Evolutionary conservation across 2,888 invertebrate species (phyloP), one percentile per base, ranked within the genome.

Genomic region (Melanotus villosus): DNA sequence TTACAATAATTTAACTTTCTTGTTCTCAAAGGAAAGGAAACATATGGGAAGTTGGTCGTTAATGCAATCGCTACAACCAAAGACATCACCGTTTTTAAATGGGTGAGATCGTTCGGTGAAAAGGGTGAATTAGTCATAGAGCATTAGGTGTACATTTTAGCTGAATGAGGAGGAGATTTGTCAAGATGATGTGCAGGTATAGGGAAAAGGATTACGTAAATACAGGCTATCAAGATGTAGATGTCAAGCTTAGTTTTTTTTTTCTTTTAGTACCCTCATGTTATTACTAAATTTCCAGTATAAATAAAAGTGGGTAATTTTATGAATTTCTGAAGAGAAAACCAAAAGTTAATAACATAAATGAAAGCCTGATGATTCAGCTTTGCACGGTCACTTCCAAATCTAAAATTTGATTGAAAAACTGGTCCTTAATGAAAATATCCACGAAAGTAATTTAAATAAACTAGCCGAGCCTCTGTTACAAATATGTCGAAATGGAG

Each of bases 1-100:
- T 84, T 82, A 83, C 80, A 80, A 82, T 84, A 82, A 83, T 82
- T 81, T 71, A 60, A 47, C 59, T 65, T 71, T 71, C 67, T 68
- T 65, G 57, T 60, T 56, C 34, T 43, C 32, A 65, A 68, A 65
- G 64, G 47, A 67, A 66, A 70, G 68, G 71, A 71, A 73, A 64
- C 73, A 73, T 73, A 80, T 80, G 80, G 80, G 74, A 78, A 74
- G 73, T 75, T 76, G 72, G 62, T 54, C 63, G 68, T 67, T 56
- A 63, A 50, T 21, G 26, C 56, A 43, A 21, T 63, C 50, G 21
- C 21, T 43, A 38, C 54, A 62, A 62, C 65, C 60, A 63, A 66
- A 69, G 65, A 65, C 65, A 60, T 62, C 62, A 62, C 41, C 18
- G 32, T 47, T 64, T 64, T 69, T 69, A 65, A 70, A 59, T 66